Base-by-base conservation (phyloP, 2,113 vertebrate species). In the Cavia aperea region DNA sequence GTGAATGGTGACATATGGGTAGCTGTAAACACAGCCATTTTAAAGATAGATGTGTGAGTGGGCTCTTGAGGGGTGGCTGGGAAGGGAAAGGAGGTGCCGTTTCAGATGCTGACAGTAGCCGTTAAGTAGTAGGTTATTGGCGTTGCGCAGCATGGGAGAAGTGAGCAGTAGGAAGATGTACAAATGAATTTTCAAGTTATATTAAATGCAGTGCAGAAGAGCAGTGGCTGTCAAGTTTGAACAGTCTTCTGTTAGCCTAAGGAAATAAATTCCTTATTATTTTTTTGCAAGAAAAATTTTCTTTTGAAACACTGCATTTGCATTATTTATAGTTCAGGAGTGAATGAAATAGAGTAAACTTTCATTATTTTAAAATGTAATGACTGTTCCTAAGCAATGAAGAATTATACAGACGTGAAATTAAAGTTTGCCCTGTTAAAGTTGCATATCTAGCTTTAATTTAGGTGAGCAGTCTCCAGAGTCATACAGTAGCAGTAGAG, bases 141-240 rank as follows among this genome's bases (percentile, higher is more conserved):
- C 94, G 24, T 90, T 95, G 58, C 63, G 88, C 77, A 96, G 97
- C 93, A 7, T 39, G 86, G 70, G 15, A 60, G 77, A 95, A 94
- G 60, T 96, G 96, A 96, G 91, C 96, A 96, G 89, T 95, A 90
- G 86, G 95, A 93, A 6, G 94, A 11, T 91, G 95, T 97, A 93
- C 95, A 94, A 93, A 94, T 96, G 95, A 93, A 88, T 94, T 91
- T 96, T 96, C 91, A 94, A 96, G 86, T 97, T 96, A 88, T 0
- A 0, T 95, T 97, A 96, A 96, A 95, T 96, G 92, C 95, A 96
- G 90, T 86, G 77, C 95, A 89, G 16, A 5, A 93, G 92, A 92
- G 96, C 96, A 93, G 94, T 92, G 93, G 66, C 95, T 96, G 95
- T 96, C 77, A 94, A 88, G 93, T 95, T 93, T 95, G 96, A 97